phyloP scores from a whole-genome alignment of 1,140 invertebrate species.

The Sarcophaga bullata region DNA sequence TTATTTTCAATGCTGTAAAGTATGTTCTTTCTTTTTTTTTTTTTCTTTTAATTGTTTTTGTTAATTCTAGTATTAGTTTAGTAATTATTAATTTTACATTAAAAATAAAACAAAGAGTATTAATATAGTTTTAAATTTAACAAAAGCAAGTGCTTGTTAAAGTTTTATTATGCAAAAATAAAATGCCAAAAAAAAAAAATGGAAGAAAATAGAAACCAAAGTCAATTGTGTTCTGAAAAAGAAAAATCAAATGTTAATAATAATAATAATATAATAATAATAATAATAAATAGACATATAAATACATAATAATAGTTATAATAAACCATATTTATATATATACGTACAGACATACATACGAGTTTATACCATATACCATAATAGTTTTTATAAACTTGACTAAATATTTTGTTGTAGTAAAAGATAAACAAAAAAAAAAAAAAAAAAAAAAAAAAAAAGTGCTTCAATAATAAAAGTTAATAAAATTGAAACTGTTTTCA shows the following conservation, averaged over 20 bases:
- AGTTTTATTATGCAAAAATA: background rate
- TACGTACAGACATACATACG: too few relatives aligned
- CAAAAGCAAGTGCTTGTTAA: background rate
- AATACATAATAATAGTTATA: background rate
- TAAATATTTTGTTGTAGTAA: background rate
- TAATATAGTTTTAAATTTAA: background rate
- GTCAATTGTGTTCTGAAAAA: background rate
- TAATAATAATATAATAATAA: too few relatives aligned
- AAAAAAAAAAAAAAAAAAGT: background rate
- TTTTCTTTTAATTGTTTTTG: too few relatives aligned
- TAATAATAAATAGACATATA: too few relatives aligned
- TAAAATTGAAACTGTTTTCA: too few relatives aligned
- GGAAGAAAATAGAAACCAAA: background rate
- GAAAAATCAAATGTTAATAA: too few relatives aligned
- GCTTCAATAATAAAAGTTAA: too few relatives aligned
- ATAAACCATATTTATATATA: too few relatives aligned
- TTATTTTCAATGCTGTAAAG: background rate
- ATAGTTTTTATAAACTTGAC: constrained; percentile 1
- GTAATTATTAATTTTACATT: too few relatives aligned
- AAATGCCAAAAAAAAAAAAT: background rate
- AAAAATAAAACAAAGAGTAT: background rate
- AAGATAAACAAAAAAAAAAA: background rate
- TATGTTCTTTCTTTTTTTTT: too few relatives aligned
- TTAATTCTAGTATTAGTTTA: too few relatives aligned
- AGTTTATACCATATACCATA: too few relatives aligned